Base-by-base conservation (phyloP, 37 sponge, comb jelly and placozoan genomes). In the Petrosia ficiformis region DNA sequence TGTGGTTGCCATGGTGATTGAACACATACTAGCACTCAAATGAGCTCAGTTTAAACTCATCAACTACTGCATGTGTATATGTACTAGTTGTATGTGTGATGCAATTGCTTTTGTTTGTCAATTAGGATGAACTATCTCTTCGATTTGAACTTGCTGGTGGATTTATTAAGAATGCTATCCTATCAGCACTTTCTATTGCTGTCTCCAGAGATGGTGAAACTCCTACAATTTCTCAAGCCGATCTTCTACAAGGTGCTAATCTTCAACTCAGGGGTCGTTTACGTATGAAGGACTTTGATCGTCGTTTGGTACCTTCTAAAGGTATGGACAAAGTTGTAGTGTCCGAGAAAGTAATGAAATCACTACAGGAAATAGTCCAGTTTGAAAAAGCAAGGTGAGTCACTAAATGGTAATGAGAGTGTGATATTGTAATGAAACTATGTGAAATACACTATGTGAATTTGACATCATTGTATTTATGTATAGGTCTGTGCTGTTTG, bases 321-420 rank as follows among this genome's bases (percentile, higher is more conserved):
- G 89, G 89, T 19, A 78, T 92, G 42, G 93, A 92, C 59, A 80
- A 80, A 64, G 79, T 92, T 21, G 64, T 86, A 37, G 81, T 87
- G 10, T 40, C 21, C 26, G 89, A 87, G 26, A 56, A 84, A 21
- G 31, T 80, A 14, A 36, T 74, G 73, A 63, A 44, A 56, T 65
- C 68, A 4, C 61, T 92, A 44, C 74, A 40, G n/a, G 88, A 92
- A 59, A 87, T 92, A 39, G 82, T 92, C 24, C 79, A 86, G 70
- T 92, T 85, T 83, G 87, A 92, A 71, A 92, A 92, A 68, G 92
- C 92, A 25, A 77, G 91, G 88, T 82, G n/a, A n/a, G n/a, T n/a
- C n/a, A n/a, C n/a, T n/a, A n/a, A n/a, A n/a, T n/a, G n/a, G n/a
- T n/a, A n/a, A 60, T 48, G 26, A 3, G 1, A n/a, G n/a, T n/a